These are phyloP conservation scores for Microcaecilia unicolor DNA, from an alignment of 2,797 vertebrate genomes.

Conservation along the genomic window DNA sequence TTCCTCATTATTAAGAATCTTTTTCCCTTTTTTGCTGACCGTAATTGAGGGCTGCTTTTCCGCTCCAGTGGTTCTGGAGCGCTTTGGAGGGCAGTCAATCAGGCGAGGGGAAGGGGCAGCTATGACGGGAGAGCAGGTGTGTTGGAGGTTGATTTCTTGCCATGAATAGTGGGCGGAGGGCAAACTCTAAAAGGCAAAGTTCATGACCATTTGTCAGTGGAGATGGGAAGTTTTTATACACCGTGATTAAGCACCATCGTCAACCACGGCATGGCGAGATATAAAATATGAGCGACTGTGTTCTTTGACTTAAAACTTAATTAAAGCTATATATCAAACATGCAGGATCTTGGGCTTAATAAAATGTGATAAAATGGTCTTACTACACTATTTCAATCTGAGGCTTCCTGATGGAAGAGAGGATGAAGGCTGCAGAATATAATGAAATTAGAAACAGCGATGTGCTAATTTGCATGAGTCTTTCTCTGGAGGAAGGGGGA, in stretches of 20 bases:
- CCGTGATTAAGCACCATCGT: constrained; percentile 25
- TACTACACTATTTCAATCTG: constrained; percentile 32
- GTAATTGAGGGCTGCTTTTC: too few species aligned
- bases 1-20: too few species aligned
- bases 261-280: constrained; percentile 13
- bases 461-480: constrained; percentile 26
- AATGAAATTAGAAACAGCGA: constrained; percentile 25
- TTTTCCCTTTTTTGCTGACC: too few species aligned
- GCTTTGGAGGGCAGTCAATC: neutral
- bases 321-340: constrained; percentile 49
- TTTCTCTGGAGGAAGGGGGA: constrained; percentile 12
- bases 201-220: neutral
- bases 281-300: constrained; percentile 32
- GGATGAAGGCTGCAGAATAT: constrained; percentile 9
- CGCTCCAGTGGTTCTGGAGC: too few species aligned
- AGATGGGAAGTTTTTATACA: neutral
- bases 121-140: rapidly evolving
- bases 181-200: constrained; percentile 2
- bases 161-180: neutral
- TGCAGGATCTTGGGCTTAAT: constrained; percentile 32
- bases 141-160: rapidly evolving
- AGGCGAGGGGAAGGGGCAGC: neutral
- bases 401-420: constrained; percentile 30
- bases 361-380: constrained; percentile 41
- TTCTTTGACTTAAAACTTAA: constrained; percentile 48